Evolutionary conservation across 2,797 vertebrate genomes (phyloP), one percentile per base, ranked within the genome.

Genomic region (Muscicapa striata): DNA sequence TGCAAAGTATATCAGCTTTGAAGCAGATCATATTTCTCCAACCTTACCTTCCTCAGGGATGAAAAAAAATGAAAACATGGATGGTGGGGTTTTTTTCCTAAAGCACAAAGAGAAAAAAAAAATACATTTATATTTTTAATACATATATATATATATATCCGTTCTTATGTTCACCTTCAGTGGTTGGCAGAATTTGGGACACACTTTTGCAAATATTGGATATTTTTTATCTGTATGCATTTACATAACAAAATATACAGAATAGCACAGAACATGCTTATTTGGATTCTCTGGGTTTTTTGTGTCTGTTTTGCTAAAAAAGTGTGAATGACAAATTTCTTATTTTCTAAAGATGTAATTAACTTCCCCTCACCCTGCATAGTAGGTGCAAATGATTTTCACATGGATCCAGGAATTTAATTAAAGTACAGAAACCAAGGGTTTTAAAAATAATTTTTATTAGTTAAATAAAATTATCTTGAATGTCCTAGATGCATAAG

Each of bases 301-400:
- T 24, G 26, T 51, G 67, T 78, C 40, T 88, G 1, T 84, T 94
- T 94, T 88, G n/a, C 45, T 87, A 43, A 58, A 86, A 80, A 80
- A 75, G 7, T 52, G 40, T 86, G 69, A 94, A 86, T 88, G 66
- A 90, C 26, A 91, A 45, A 86, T 72, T 72, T 46, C 36, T 83
- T 85, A 32, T 89, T 94, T 93, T 90, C 61, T 83, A 78, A 88
- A 81, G 54, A 69, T 49, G 19, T 21, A 76, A 86, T 91, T 90
- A 88, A 41, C 26, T 93, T 88, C 30, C 30, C 18, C 13, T 87
- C 36, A 51, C 13, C 13, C 22, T 1, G 1, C 40, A 41, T 13
- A 48, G 15, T 62, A 59, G 54, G 15, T 66, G 76, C 46, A 96
- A 91, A 75, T 58, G 63, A 32, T 55, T 89, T 79, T 74, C 52